Percentiles rank a stretch among this genome's conserved stretches.
These are phyloP conservation scores for Zosterops pallidus DNA, from an alignment of 2,113 vertebrate genomes.

Conservation along the genomic window DNA sequence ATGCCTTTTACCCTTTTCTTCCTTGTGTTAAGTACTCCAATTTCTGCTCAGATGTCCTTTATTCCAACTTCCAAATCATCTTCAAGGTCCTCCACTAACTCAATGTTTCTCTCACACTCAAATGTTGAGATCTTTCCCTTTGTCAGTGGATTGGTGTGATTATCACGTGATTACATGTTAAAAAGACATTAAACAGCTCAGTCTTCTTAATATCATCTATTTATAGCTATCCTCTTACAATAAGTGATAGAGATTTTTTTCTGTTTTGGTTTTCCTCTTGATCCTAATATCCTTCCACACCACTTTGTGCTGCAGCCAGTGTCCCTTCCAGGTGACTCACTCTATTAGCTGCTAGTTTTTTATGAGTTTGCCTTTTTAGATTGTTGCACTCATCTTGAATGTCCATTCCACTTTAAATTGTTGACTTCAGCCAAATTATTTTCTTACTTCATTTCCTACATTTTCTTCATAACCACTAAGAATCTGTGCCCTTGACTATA, in stretches of 20 bases:
- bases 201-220: background rate
- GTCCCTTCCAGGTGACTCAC: background rate
- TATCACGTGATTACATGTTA: background rate
- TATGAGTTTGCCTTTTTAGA: background rate
- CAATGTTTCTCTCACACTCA: background rate
- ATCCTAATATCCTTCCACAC: background rate
- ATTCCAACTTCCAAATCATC: background rate
- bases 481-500: background rate
- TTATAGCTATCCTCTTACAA: background rate
- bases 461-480: background rate
- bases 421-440: background rate
- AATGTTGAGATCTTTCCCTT: background rate
- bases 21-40: background rate
- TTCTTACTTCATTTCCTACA: background rate
- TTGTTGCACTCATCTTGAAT: background rate
- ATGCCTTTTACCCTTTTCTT: background rate
- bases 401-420: background rate
- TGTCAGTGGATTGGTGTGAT: background rate
- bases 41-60: background rate
- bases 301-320: background rate
- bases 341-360: background rate
- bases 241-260: background rate
- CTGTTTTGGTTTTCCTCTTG: background rate
- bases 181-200: background rate
- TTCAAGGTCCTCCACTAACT: background rate